These are phyloP conservation scores for Pseudochirops corinnae DNA, from an alignment of 2,797 vertebrate species.

Conservation along the genomic window DNA sequence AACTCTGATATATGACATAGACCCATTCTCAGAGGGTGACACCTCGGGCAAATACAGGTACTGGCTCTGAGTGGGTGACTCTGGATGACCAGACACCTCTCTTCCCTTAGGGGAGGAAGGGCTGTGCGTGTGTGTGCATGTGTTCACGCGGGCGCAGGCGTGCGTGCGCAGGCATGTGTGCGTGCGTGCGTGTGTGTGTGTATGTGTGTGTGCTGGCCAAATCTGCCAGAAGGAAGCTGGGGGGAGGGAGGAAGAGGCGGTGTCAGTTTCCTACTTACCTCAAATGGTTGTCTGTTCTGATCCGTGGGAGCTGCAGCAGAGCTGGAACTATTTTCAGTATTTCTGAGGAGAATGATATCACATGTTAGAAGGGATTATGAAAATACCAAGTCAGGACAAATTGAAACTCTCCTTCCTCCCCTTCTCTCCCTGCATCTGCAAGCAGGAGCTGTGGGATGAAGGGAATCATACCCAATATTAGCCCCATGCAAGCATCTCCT, in stretches of 20 bases:
- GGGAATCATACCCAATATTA: neutral
- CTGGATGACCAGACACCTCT: neutral
- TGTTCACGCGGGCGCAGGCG: no score
- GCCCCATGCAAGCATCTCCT: neutral
- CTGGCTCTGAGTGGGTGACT: neutral
- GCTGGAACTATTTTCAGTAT: conserved; percentile 89
- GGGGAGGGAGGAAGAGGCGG: neutral
- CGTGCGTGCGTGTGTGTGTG: neutral
- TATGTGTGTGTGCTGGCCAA: neutral
- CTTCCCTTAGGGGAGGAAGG: neutral
- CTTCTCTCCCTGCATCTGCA: neutral
- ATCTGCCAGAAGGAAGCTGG: neutral
- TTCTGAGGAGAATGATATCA: conserved; percentile 74
- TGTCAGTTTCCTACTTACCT: conserved; percentile 85
- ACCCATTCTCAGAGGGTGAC: neutral
- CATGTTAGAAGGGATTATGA: neutral
- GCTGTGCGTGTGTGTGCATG: neutral
- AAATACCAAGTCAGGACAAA: neutral
- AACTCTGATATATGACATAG: neutral
- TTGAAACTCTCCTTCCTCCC: neutral
- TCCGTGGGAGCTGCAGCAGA: conserved; percentile 88
- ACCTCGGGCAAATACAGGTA: neutral
- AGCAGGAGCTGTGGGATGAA: neutral
- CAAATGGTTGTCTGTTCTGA: conserved; percentile 90
- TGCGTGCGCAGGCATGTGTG: no score